phyloP scores from a whole-genome alignment of 2,113 vertebrate genomes.

The Genyomyrus donnyi region DNA sequence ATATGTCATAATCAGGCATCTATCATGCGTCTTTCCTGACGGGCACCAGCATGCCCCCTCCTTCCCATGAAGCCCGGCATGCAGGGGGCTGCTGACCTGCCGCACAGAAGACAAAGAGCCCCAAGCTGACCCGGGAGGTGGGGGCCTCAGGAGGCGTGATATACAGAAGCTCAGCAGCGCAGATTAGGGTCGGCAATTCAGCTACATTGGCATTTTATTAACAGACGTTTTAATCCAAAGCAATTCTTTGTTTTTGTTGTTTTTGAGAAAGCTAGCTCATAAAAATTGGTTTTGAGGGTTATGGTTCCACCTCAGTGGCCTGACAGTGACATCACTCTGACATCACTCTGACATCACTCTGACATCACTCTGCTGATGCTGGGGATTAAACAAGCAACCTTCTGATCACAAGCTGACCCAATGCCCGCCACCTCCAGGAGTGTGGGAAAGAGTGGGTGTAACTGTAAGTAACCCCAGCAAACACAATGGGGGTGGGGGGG shows the following conservation, averaged over 20 bases:
- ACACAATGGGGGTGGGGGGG: neutral
- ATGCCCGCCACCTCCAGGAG: neutral
- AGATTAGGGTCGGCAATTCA: neutral
- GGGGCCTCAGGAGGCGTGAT: neutral
- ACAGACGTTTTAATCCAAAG: neutral
- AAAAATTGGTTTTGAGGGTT: neutral
- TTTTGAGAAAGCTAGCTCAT: neutral
- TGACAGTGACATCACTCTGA: neutral
- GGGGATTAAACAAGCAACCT: neutral
- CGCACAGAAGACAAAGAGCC: neutral
- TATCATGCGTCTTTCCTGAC: neutral
- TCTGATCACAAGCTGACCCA: neutral
- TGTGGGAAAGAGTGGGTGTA: neutral
- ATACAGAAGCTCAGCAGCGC: neutral
- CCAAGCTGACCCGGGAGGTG: neutral
- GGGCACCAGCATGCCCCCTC: neutral
- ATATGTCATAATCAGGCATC: neutral
- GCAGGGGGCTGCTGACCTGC: too few species aligned
- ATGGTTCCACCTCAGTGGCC: neutral
- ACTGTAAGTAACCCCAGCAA: neutral
- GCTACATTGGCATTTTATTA: neutral
- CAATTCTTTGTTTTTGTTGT: neutral
- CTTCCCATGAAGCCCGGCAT: neutral
- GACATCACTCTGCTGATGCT: neutral
- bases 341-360: too few species aligned